phyloP scores from a whole-genome alignment of 2,113 vertebrate species.

The Phrynosoma platyrhinos region DNA sequence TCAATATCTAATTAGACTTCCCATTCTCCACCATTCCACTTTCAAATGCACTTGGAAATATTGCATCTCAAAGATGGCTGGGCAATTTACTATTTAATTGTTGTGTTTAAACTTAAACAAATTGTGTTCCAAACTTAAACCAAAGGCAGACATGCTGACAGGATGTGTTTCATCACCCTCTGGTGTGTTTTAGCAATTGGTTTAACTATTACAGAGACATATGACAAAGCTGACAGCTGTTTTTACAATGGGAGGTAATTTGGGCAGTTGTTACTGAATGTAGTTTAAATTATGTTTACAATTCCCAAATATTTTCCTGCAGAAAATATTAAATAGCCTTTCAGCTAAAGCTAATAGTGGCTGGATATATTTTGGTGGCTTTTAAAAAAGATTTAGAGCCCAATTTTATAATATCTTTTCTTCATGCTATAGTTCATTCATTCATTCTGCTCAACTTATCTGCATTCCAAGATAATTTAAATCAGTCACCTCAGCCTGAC shows the following conservation, averaged over 20 bases:
- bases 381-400: neutral
- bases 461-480: neutral
- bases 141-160: conserved; percentile 42
- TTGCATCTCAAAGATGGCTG: conserved; percentile 29
- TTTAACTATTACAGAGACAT: conserved; percentile 61
- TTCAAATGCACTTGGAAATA: conserved; percentile 42
- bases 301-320: conserved; percentile 66
- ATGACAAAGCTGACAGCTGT: conserved; percentile 63
- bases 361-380: neutral
- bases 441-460: neutral
- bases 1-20: conserved; percentile 59
- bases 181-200: conserved; percentile 63
- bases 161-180: conserved; percentile 62
- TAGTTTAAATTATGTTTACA: conserved; percentile 73
- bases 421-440: neutral
- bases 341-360: conserved; percentile 55
- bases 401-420: neutral
- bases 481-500: neutral
- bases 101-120: conserved; percentile 65
- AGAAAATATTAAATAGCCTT: conserved; percentile 69
- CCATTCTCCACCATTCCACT: conserved; percentile 19
- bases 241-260: conserved; percentile 64
- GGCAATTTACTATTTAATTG: conserved; percentile 64
- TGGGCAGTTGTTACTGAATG: conserved; percentile 69
- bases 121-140: conserved; percentile 34